Base-by-base conservation (phyloP, 2,888 invertebrate genomes). In the Folsomia candida region DNA sequence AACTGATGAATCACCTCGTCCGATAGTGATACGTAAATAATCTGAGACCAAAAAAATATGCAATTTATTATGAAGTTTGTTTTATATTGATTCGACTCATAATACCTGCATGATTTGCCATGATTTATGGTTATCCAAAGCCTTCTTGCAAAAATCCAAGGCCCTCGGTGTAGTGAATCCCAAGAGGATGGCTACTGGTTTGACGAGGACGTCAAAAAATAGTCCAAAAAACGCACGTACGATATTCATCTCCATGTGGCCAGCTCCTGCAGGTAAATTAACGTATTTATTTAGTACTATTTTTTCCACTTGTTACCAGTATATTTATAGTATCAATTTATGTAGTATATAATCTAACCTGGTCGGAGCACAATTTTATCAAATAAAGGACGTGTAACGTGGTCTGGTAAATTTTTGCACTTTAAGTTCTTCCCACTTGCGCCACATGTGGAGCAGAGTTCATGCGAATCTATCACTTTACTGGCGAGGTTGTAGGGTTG, bases 51-150 rank as follows among this genome's bases (percentile, higher is more conserved):
- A n/a, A 47, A 47, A 14, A 14, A 47, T 18, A 14, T 14, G 6
- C 20, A 59, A 25, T 59, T 22, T 59, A 54, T 3, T 22, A 59
- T 24, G 14, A 24, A 59, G 3, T 6, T 24, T 25, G 57, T 20
- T 57, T 20, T 20, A 57, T 9, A 47, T 47, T 47, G 47, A 47
- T 47, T 14, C 9, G 47, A 9, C 54, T 24, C n/a, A 18, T 22
- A 54, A 24, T 59, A 59, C 59, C 59, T 59, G 20, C 25, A 22
- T 6, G 14, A 59, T 59, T 14, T 59, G 59, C 59, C 59, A 59
- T 11, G 59, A 11, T 25, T 59, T 59, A 14, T 59, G 59, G 25
- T 59, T 20, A 24, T 59, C 59, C 25, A 59, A 25, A 2, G 59
- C 59, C 59, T 59, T 59, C 25, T 24, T 59, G 26, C 59, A 59